Percentiles rank a stretch among this genome's conserved stretches.
Conservation (phyloP, 2,113 vertebrate genomes). For the Hippolais icterina region DNA sequence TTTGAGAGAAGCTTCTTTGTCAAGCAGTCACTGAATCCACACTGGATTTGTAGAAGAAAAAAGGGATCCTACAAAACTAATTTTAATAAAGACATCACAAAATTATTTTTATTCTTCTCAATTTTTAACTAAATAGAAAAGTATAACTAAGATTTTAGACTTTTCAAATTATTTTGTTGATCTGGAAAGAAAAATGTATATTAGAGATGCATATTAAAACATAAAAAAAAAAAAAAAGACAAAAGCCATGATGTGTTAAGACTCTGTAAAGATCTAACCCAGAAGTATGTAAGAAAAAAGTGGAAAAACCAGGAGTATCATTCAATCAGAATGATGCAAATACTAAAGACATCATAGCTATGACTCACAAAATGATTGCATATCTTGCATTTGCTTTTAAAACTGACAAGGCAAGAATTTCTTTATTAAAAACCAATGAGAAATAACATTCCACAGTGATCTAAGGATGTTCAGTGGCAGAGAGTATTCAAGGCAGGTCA, state of each 20-base stretch:
- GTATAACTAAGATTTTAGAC: not conserved
- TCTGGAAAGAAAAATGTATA: not conserved
- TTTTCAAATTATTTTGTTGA: not conserved
- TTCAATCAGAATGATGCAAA: not conserved
- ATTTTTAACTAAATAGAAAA: not conserved
- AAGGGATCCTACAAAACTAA: not conserved
- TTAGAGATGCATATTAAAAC: not conserved
- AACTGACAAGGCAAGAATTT: not conserved
- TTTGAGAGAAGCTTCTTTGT: not conserved
- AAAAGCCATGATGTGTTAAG: not conserved
- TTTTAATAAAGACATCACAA: not conserved
- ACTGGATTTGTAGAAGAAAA: not conserved
- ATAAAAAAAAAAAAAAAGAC: not conserved
- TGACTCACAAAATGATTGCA: not conserved
- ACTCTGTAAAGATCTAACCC: not conserved
- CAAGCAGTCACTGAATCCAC: not conserved
- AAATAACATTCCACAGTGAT: not conserved
- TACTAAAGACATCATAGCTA: not conserved
- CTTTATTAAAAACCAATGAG: not conserved
- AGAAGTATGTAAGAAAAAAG: not conserved
- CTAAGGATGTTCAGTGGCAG: too few species aligned
- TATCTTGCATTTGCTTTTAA: not conserved
- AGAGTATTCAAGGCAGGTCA: not conserved
- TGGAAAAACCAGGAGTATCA: not conserved
- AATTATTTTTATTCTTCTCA: not conserved